These are phyloP conservation scores for Budorcas taxicolor DNA, from an alignment of 2,113 vertebrate genomes.

Conservation along the genomic window DNA sequence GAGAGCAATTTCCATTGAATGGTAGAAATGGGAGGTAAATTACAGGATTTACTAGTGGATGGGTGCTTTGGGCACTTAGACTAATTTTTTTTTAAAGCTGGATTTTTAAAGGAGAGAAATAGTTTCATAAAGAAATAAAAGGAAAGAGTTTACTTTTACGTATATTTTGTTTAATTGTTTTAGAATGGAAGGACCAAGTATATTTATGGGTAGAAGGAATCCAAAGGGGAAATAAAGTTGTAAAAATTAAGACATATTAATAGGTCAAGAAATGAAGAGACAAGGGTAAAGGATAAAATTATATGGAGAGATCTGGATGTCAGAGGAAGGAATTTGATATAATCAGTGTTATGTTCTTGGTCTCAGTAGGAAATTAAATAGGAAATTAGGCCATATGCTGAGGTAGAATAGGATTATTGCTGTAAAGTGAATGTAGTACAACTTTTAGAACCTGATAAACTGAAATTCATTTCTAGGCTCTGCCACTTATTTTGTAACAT, in stretches of 20 bases:
- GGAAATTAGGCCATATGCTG: not conserved
- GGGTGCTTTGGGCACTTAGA: not conserved
- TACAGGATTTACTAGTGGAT: not conserved
- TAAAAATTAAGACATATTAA: not conserved
- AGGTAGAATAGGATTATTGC: not conserved
- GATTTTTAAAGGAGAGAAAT: not conserved
- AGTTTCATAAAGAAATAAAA: not conserved
- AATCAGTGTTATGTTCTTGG: not conserved
- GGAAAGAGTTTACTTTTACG: not conserved
- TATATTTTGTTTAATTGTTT: conserved; percentile 8
- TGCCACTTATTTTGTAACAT: not conserved
- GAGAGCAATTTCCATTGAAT: not conserved
- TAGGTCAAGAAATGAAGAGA: not conserved
- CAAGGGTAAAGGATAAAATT: not conserved
- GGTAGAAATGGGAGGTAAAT: not conserved
- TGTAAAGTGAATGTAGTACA: not conserved
- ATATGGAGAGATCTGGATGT: not conserved
- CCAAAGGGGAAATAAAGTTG: not conserved
- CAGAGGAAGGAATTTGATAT: not conserved
- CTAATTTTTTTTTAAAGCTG: not conserved
- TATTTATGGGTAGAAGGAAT: not conserved
- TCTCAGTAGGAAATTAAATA: not conserved
- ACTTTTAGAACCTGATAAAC: not conserved
- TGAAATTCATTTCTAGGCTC: not conserved
- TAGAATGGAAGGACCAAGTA: not conserved